A percentile compares a stretch with the other conserved stretches of the same genome.
Evolutionary conservation across 2,888 invertebrate species (phyloP).

Genomic region (Pantelozetes paolii): DNA sequence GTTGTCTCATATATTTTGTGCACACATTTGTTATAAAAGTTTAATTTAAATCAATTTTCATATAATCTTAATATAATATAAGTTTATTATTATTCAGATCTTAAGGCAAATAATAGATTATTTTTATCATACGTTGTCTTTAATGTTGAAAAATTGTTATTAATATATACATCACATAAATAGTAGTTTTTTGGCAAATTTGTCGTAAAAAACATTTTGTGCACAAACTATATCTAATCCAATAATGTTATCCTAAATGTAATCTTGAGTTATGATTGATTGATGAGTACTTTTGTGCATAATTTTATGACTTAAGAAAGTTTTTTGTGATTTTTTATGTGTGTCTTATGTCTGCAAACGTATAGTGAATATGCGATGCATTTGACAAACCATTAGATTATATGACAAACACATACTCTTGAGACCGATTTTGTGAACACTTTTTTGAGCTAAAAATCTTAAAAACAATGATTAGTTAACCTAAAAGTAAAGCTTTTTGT

Average conservation of each 20-base stretch:
- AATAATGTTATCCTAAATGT: conserved; percentile 14
- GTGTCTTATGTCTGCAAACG: background rate
- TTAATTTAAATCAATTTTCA: too few relatives aligned
- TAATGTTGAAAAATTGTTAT: conserved; percentile 5
- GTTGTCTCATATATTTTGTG: too few relatives aligned
- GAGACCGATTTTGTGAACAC: background rate
- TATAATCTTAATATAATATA: too few relatives aligned
- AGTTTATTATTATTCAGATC: too few relatives aligned
- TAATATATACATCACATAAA: conserved; percentile 15
- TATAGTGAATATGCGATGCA: background rate
- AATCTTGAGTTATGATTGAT: conserved; percentile 22
- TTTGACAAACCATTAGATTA: conserved; percentile 1
- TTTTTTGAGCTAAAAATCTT: background rate
- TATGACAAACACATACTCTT: background rate
- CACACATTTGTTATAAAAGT: too few relatives aligned
- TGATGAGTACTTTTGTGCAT: conserved; percentile 9
- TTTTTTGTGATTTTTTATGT: background rate
- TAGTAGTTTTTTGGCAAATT: conserved; percentile 10
- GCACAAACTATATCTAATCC: background rate
- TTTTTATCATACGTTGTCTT: too few relatives aligned
- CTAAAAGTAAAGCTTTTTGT: background rate
- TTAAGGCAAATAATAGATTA: too few relatives aligned
- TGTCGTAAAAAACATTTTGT: conserved; percentile 18
- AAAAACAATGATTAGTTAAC: background rate
- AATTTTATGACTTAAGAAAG: conserved; percentile 5